phyloP scores from a whole-genome alignment of 2,888 invertebrate species.

The Rhagonycha fulva region DNA sequence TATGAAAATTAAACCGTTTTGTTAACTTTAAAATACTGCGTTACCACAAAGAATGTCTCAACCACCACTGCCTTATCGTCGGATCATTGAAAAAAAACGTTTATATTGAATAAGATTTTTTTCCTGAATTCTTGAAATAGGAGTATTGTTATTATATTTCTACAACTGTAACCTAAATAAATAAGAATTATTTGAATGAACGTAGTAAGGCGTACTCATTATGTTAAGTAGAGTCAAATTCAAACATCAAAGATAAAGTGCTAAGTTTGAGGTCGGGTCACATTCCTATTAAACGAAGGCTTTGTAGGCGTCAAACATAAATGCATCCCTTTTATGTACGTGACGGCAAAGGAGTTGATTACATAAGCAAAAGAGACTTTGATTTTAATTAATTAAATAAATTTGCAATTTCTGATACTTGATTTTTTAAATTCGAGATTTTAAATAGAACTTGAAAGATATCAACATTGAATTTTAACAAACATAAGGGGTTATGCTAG shows the following conservation, averaged over 20 bases:
- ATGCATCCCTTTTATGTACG: constrained; percentile 27
- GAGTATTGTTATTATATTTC: too few relatives aligned
- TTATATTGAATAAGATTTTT: too few relatives aligned
- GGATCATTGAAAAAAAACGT: too few relatives aligned
- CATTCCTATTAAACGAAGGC: constrained; percentile 21
- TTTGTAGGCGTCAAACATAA: constrained; percentile 27
- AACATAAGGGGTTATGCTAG: too few relatives aligned
- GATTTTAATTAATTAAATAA: constrained; percentile 19
- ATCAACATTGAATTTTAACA: too few relatives aligned
- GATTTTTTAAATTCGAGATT: too few relatives aligned
- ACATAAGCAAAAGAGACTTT: constrained; percentile 5
- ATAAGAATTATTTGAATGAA: neutral
- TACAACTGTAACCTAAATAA: neutral
- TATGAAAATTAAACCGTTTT: too few relatives aligned
- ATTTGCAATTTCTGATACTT: neutral
- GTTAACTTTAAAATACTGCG: too few relatives aligned
- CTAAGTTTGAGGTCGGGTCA: constrained; percentile 18
- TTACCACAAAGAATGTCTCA: too few relatives aligned
- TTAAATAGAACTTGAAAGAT: too few relatives aligned
- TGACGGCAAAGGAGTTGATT: constrained; percentile 22
- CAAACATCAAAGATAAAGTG: constrained; percentile 23
- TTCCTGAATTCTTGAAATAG: too few relatives aligned
- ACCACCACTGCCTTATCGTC: too few relatives aligned
- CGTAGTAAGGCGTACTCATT: constrained; percentile 12
- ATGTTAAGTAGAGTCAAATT: constrained; percentile 21